Evolutionary conservation across 2,797 vertebrate species (phyloP).

Genomic region (Mormyrops attenuatus): DNA sequence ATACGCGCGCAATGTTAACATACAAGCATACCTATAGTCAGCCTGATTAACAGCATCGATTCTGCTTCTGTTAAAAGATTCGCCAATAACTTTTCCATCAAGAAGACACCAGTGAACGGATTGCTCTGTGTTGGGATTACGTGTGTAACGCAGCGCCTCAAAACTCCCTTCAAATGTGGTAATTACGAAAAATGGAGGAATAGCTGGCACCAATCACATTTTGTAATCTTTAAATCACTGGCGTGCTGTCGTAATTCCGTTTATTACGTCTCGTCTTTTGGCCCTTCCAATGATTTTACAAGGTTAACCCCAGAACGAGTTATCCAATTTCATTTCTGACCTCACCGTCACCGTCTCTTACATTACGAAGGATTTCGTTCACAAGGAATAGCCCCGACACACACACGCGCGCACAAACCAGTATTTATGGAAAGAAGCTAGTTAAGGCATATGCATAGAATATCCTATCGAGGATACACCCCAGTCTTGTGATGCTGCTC

Average conservation of each 20-base stretch:
- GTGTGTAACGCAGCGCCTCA: background rate
- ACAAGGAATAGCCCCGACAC: slow-evolving; percentile 49
- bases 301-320: slow-evolving; percentile 45
- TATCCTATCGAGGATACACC: background rate
- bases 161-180: background rate
- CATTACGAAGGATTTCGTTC: slow-evolving; percentile 58
- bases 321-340: slow-evolving; percentile 58
- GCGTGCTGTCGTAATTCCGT: slow-evolving; percentile 24
- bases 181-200: background rate
- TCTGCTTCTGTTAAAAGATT: background rate
- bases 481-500: background rate
- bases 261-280: slow-evolving; percentile 12
- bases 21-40: background rate
- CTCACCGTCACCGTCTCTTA: slow-evolving; percentile 57
- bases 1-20: background rate
- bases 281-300: slow-evolving; percentile 47
- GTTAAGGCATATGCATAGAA: slow-evolving; percentile 28
- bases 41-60: background rate
- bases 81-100: background rate
- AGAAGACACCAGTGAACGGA: background rate
- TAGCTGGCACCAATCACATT: background rate
- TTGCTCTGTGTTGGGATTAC: background rate
- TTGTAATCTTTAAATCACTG: slow-evolving; percentile 35
- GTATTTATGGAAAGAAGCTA: slow-evolving; percentile 32
- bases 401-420: background rate